Base-by-base conservation (phyloP, 2,888 invertebrate species). In the Amiota minor region DNA sequence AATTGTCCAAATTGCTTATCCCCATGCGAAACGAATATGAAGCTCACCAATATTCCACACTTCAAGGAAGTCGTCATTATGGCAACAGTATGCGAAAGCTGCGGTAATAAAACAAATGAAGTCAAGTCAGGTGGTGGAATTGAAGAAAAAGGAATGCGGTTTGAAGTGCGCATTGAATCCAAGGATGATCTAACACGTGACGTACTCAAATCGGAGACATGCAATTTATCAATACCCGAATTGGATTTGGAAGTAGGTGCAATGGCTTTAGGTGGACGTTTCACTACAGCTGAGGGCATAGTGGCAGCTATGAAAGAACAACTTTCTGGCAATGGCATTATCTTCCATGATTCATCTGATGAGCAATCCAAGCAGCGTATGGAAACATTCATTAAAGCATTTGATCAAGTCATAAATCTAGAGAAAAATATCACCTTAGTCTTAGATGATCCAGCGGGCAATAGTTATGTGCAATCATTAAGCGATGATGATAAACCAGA, bases 21-120 rank as follows among this genome's bases (percentile, higher is more conserved):
- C 1, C 95, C 95, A 0, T 96, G 96, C 78, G 92, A 94, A 74
- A 98, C 98, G 0, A 96, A 97, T 85, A 98, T 98, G 98, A 98
- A 98, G 90, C 86, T 97, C 73, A 97, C 97, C 0, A 94, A 95
- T 94, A 92, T 99, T 87, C 99, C 99, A 0, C 95, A 97, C 89
- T 99, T 99, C 90, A 99, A 99, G 90, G 96, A 99, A 88, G 97
- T 98, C 0, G 94, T 99, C 0, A 97, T 99, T 75, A 99, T 99
- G 99, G 97, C 98, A 1, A 98, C 98, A 0, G 92, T 91, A 0
- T 99, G 99, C 89, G 98, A 98, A 16, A 88, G 88, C 0, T 99
- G 99, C 89, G 99, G 99, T 0, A 92, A 93, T 85, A 93, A 95
- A 81, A 97, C 98, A 2, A 99, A 97, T 88, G 99, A 99, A 91